Percentiles rank a stretch among this genome's conserved stretches.
phyloP scores from a whole-genome alignment of 2,797 vertebrate species.

The Schizothorax lantsangensis region DNA sequence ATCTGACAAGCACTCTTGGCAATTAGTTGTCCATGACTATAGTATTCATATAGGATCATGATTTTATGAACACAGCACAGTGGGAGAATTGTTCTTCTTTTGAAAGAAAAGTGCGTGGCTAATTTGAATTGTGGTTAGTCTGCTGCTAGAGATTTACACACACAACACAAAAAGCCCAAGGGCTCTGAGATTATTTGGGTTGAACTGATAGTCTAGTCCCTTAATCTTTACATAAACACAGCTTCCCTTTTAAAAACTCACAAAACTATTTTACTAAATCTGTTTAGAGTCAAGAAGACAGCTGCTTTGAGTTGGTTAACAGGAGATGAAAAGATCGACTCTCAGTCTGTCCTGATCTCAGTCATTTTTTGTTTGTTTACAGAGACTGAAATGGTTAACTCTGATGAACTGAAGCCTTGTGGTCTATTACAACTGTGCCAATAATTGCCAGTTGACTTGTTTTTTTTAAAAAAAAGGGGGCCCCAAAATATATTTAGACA shows the following conservation, averaged over 20 bases:
- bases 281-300: background rate
- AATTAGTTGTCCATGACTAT: background rate
- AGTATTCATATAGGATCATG: background rate
- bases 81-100: background rate
- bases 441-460: background rate
- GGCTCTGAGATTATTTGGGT: constrained; percentile 53
- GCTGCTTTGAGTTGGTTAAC: constrained; percentile 15
- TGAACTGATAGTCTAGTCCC: constrained; percentile 32
- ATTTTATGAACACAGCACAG: background rate
- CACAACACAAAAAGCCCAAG: constrained; percentile 28
- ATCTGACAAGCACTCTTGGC: background rate
- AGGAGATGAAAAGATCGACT: constrained; percentile 10
- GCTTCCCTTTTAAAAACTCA: constrained; percentile 24
- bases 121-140: background rate
- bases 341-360: background rate
- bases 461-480: background rate
- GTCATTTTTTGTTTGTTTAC: background rate
- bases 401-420: background rate
- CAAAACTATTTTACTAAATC: constrained; percentile 25
- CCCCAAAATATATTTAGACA: background rate
- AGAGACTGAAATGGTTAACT: background rate
- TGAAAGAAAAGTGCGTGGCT: background rate
- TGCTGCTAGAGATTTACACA: background rate
- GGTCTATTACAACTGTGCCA: background rate
- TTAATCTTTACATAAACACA: constrained; percentile 56